These are phyloP conservation scores for Alethe diademata DNA, from an alignment of 2,113 vertebrate genomes.

Conservation along the genomic window DNA sequence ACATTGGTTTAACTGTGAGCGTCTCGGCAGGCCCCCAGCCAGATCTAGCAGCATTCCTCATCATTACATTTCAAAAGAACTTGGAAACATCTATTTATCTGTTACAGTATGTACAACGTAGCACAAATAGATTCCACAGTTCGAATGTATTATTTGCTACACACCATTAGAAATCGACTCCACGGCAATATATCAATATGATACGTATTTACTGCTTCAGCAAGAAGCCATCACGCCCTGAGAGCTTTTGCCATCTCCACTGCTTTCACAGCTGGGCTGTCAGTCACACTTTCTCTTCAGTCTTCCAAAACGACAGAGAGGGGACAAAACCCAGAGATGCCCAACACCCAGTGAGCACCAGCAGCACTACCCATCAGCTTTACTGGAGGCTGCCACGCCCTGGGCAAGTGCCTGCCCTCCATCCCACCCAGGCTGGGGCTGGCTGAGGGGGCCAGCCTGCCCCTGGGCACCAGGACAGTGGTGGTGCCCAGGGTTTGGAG, in stretches of 20 bases:
- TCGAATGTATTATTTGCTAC: conserved; percentile 44
- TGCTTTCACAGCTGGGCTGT: neutral
- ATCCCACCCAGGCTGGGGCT: neutral
- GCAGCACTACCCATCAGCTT: neutral
- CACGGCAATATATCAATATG: neutral
- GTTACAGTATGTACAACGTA: neutral
- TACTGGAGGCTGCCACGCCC: neutral
- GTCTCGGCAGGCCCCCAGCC: neutral
- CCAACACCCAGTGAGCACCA: neutral
- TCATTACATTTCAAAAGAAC: neutral
- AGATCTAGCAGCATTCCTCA: conserved; percentile 12
- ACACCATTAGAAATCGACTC: conserved; percentile 33
- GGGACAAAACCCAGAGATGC: neutral
- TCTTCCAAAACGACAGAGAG: neutral
- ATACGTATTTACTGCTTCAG: conserved; percentile 22
- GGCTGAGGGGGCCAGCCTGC: neutral
- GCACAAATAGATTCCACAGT: conserved; percentile 1
- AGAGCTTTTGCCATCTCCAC: neutral
- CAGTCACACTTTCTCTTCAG: neutral
- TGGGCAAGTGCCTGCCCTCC: neutral
- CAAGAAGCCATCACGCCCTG: neutral
- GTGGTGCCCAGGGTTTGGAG: neutral
- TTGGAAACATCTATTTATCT: conserved; percentile 43
- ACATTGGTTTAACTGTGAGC: neutral
- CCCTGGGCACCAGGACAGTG: fast-evolving